A percentile compares a stretch with the other conserved stretches of the same genome.
phyloP scores from a whole-genome alignment of 2,888 invertebrate species.

The Zhuqinia jingwanae region DNA sequence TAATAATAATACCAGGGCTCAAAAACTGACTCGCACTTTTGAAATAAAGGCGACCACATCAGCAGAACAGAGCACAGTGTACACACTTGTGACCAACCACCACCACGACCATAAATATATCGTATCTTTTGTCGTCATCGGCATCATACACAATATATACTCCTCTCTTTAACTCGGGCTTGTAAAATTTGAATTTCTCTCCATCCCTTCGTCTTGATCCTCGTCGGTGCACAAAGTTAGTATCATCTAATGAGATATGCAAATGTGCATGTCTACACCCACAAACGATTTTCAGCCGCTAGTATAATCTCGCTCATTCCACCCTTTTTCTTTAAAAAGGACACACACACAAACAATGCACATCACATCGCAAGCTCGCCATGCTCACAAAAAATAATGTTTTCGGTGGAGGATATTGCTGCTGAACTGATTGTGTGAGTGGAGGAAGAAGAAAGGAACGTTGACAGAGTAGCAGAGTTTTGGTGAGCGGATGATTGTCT shows the following conservation, averaged over 20 bases:
- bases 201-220: too few relatives aligned
- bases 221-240: slow-evolving; percentile 66
- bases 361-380: slow-evolving; percentile 50
- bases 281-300: slow-evolving; percentile 71
- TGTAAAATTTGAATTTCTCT: too few relatives aligned
- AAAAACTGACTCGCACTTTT: slow-evolving; percentile 55
- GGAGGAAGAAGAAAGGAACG: slow-evolving; percentile 58
- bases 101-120: not conserved
- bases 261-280: slow-evolving; percentile 75
- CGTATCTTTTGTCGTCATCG: slow-evolving; percentile 52
- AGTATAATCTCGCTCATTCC: slow-evolving; percentile 69
- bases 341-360: slow-evolving; percentile 44
- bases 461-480: not conserved
- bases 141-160: not conserved
- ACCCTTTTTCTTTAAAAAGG: slow-evolving; percentile 48
- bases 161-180: not conserved
- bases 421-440: not conserved
- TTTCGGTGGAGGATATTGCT: slow-evolving; percentile 28
- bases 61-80: too few relatives aligned
- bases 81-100: not conserved
- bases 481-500: slow-evolving; percentile 36
- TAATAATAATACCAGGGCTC: slow-evolving; percentile 67
- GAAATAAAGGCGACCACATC: slow-evolving; percentile 19
- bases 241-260: slow-evolving; percentile 74
- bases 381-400: slow-evolving; percentile 65